Base-by-base conservation (phyloP, 2,113 vertebrate genomes). In the Budorcas taxicolor region DNA sequence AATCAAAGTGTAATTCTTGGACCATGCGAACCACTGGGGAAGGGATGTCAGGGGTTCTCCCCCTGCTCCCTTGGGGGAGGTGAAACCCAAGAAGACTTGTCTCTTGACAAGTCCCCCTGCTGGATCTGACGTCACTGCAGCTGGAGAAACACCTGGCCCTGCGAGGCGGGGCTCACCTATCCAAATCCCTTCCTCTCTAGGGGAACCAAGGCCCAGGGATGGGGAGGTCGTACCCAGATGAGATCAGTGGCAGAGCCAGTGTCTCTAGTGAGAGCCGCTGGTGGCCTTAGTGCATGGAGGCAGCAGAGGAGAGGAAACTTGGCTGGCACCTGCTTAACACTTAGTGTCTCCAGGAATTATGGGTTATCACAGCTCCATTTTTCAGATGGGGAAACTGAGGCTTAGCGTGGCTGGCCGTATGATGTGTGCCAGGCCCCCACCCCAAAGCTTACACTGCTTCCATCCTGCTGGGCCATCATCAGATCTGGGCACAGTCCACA, bases 331-430 rank as follows among this genome's bases (percentile, higher is more conserved):
- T 57, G 50, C 84, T 58, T 40, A 11, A 21, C 67, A 29, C 45
- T 7, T 25, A 23, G 6, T 55, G n/a, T 80, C 47, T 67, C 36
- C 9, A 55, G 57, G 36, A 50, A 45, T 21, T 11, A 33, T 14
- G 58, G 43, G 7, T 87, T 82, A 60, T 52, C 3, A 0, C 85
- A 52, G 43, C 43, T 29, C 43, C 36, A 78, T 43, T 43, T 71
- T 47, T 67, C 31, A 95, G 47, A 17, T 43, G 40, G 25, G 50
- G 52, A 92, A 58, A 80, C 58, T 82, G 95, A 96, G n/a, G 60
- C 50, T 95, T 50, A 40, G 27, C 0, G 1, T 3, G 10, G 27
- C 13, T 47, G 57, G 83, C 40, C 12, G 4, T 36, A 55, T 4
- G 29, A 50, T 36, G 31, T 36, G 47, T 57, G 71, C 47, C 50